Base-by-base conservation (phyloP, 2,888 invertebrate genomes). In the Cerastoderma edule region DNA sequence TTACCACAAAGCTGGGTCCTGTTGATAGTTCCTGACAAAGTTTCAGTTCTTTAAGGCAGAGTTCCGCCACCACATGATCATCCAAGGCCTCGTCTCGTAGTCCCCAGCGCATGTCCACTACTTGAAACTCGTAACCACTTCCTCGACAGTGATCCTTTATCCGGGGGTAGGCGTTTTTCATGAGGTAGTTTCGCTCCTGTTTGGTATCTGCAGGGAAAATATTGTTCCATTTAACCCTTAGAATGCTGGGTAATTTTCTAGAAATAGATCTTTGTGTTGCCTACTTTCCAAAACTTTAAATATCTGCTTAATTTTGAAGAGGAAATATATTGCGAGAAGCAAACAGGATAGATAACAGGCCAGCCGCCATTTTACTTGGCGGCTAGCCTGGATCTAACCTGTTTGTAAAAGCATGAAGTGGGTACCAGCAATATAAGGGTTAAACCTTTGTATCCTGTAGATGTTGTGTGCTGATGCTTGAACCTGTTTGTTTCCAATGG, bases 21-120 rank as follows among this genome's bases (percentile, higher is more conserved):
- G 39, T 39, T 10, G 39, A 39, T 16, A 39, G 10, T 39, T 39
- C 10, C 39, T 39, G 39, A 39, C 16, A 39, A 8, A 39, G 39
- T 39, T 39, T 39, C 39, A 39, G 39, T 39, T 39, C 39, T 16
- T 39, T 39, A 8, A 39, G 39, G 16, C 39, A 39, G 16, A 39
- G 39, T 39, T 39, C 39, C 5, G 89, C 87, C n/a, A 86, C 87
- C 76, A 85, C 87, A 71, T 91, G 91, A 70, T 91, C 90, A 64
- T 39, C 39, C 16, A 16, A 10, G 39, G 39, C 39, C 16, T 39
- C 39, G 16, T 16, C 39, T 39, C 39, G 39, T 10, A 39, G 10
- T 10, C 39, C 39, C 39, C 39, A 39, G 16, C 39, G 39, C 39
- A 39, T 39, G 39, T 39, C 39, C 16, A 39, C 39, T 10, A 39